A percentile compares a stretch with the other conserved stretches of the same genome.
These are phyloP conservation scores for Mus musculus DNA, from an alignment of 2,113 vertebrate species.

Conservation along the genomic window DNA sequence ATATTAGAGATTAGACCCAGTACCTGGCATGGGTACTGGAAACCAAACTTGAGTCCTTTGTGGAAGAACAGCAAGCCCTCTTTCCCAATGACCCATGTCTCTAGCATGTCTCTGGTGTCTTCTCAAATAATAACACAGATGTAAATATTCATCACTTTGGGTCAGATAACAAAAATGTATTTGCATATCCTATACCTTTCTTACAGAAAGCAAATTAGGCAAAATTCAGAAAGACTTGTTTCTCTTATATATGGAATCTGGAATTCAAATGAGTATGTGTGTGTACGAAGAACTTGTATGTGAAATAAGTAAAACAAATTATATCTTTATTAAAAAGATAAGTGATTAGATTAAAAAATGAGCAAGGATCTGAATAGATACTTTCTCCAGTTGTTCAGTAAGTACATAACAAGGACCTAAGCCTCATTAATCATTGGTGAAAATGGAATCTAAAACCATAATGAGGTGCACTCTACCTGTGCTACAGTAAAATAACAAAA, in stretches of 20 bases:
- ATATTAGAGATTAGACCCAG: no score
- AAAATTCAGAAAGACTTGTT: background rate
- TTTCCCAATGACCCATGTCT: background rate
- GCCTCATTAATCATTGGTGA: background rate
- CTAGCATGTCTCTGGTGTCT: background rate
- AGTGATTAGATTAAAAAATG: background rate
- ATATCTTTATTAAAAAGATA: background rate
- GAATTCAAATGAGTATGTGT: background rate
- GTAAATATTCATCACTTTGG: background rate
- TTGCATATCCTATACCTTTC: background rate
- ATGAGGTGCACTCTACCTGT: background rate
- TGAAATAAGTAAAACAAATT: background rate
- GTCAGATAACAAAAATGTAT: background rate
- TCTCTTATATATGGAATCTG: background rate
- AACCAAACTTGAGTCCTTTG: background rate
- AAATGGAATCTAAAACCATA: constrained; percentile 29
- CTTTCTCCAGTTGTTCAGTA: background rate
- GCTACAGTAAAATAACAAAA: background rate
- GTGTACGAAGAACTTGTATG: background rate
- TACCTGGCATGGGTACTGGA: background rate
- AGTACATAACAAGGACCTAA: background rate
- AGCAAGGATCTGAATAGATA: background rate
- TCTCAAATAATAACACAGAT: background rate
- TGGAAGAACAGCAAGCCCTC: background rate
- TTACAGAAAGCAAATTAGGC: background rate